Evolutionary conservation across 2,888 invertebrate genomes (phyloP).

Genomic region (Selenia dentaria): DNA sequence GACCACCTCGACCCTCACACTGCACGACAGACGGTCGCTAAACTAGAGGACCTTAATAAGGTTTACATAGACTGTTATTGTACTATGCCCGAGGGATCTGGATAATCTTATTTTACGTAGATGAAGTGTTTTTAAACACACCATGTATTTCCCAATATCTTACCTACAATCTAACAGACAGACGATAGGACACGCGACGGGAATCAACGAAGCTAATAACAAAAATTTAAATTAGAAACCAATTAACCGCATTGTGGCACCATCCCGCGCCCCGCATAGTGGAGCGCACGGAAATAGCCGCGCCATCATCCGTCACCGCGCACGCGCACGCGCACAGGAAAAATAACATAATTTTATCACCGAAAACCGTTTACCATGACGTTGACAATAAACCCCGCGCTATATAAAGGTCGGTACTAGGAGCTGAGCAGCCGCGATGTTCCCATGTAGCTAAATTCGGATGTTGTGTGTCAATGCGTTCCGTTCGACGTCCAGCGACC

Average conservation of each 20-base stretch:
- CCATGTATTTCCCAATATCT: no score
- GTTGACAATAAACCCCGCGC: background rate
- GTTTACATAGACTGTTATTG: no score
- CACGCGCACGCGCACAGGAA: background rate
- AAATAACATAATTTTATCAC: conserved; percentile 1
- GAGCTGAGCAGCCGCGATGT: background rate
- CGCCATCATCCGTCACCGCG: conserved; percentile 11
- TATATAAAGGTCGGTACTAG: background rate
- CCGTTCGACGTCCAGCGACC: background rate
- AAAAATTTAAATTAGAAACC: conserved; percentile 39
- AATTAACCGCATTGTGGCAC: conserved; percentile 50
- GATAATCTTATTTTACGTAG: no score
- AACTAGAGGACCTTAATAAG: no score
- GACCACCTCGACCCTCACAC: no score
- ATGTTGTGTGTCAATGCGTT: no score
- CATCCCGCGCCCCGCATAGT: conserved; percentile 7
- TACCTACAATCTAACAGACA: no score
- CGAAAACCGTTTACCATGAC: conserved; percentile 1
- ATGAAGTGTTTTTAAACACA: no score
- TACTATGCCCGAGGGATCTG: no score
- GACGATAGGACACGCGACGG: no score
- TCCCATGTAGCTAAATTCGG: background rate
- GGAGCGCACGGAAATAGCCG: conserved; percentile 11
- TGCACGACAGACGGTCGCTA: no score
- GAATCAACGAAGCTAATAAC: conserved; percentile 17